These are phyloP conservation scores for Lordiphosa clarofinis DNA, from an alignment of 1,140 invertebrate genomes.

Conservation along the genomic window DNA sequence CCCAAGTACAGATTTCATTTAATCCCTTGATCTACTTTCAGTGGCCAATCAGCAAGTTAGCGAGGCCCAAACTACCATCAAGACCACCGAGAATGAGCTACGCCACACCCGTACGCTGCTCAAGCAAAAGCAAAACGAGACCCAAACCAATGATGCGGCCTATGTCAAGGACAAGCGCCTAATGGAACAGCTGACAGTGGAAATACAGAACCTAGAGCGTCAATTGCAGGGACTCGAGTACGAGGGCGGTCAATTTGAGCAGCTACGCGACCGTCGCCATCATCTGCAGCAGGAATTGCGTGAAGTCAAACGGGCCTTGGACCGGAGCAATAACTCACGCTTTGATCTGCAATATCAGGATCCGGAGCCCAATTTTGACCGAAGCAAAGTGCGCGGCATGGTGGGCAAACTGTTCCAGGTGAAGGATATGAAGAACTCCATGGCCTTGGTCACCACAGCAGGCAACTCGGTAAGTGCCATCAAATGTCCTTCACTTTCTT, in stretches of 20 bases:
- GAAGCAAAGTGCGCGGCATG: conserved; percentile 88
- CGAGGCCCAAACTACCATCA: conserved; percentile 89
- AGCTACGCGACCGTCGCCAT: conserved; percentile 81
- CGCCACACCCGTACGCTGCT: conserved; percentile 86
- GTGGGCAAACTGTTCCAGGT: conserved; percentile 89
- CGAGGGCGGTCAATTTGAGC: conserved; percentile 84
- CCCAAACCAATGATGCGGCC: conserved; percentile 86
- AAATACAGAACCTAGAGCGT: conserved; percentile 80
- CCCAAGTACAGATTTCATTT: too few species aligned
- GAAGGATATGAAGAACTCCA: conserved; percentile 86
- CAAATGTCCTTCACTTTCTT: too few species aligned
- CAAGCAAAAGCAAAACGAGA: conserved; percentile 84
- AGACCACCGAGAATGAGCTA: conserved; percentile 89
- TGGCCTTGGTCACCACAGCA: conserved; percentile 92
- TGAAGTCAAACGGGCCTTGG: conserved; percentile 43
- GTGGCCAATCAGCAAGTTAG: conserved; percentile 88
- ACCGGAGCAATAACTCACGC: conserved; percentile 78
- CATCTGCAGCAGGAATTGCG: conserved; percentile 81
- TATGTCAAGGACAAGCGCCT: conserved; percentile 86
- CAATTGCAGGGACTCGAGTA: conserved; percentile 82
- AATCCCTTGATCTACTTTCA: conserved; percentile 55
- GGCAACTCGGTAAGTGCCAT: conserved; percentile 92
- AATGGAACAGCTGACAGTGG: conserved; percentile 83
- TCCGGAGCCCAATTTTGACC: conserved; percentile 89
- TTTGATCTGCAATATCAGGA: conserved; percentile 88